phyloP scores from a whole-genome alignment of 2,888 invertebrate genomes.

The Anoplius nigerrimus region DNA sequence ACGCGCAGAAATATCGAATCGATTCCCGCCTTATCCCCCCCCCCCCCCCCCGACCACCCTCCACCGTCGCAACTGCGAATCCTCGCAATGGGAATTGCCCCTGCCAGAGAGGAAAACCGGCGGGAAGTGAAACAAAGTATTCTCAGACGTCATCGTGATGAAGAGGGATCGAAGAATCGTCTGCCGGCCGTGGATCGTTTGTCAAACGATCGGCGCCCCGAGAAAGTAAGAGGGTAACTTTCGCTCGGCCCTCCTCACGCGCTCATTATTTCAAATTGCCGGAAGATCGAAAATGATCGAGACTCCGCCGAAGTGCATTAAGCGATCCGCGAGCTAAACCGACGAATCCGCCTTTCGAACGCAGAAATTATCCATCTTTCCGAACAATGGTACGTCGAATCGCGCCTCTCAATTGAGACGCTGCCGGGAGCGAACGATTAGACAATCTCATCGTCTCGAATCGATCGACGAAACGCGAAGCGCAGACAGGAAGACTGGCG shows the following conservation, averaged over 20 bases:
- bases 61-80: too few species aligned
- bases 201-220: slow-evolving; percentile 20
- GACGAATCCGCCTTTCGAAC: too few species aligned
- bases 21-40: not conserved
- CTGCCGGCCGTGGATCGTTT: slow-evolving; percentile 18
- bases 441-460: too few species aligned
- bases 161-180: slow-evolving; percentile 32
- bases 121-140: slow-evolving; percentile 27
- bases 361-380: too few species aligned
- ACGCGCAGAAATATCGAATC: too few species aligned
- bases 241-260: slow-evolving; percentile 5
- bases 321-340: too few species aligned
- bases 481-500: too few species aligned
- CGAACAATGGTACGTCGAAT: too few species aligned
- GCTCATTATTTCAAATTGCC: slow-evolving; percentile 28
- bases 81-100: slow-evolving; percentile 1
- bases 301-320: slow-evolving; percentile 4
- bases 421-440: too few species aligned
- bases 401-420: too few species aligned
- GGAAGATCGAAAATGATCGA: slow-evolving; percentile 27
- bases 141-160: slow-evolving; percentile 24
- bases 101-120: not conserved
- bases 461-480: too few species aligned
- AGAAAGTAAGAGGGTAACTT: too few species aligned
- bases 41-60: not conserved